A percentile compares a stretch with the other conserved stretches of the same genome.
phyloP scores from a whole-genome alignment of 2,888 invertebrate species.

The Polyommatus icarus region DNA sequence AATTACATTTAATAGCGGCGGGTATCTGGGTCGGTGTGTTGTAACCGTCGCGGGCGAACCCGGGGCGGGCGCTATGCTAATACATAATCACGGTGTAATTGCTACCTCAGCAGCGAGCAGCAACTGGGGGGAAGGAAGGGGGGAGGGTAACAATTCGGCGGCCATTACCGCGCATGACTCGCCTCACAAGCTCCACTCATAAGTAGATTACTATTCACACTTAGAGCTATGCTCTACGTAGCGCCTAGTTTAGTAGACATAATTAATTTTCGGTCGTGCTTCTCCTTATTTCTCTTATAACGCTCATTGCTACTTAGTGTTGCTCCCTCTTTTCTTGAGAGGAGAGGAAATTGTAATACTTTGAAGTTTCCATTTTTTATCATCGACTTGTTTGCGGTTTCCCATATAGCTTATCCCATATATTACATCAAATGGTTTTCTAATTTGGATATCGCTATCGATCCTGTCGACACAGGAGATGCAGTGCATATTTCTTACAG shows the following conservation, averaged over 20 bases:
- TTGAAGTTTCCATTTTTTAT: no score
- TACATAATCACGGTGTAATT: conserved; percentile 16
- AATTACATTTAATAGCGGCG: conserved; percentile 15
- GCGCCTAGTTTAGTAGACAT: background rate
- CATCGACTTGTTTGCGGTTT: no score
- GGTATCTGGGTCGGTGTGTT: conserved; percentile 3
- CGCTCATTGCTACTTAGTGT: no score
- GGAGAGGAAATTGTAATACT: no score
- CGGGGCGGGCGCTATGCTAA: conserved; percentile 16
- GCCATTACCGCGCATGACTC: conserved; percentile 64
- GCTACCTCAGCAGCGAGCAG: conserved; percentile 2
- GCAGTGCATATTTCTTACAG: no score
- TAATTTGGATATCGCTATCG: no score
- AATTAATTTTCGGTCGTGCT: no score
- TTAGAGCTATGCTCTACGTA: background rate
- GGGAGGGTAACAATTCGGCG: conserved; percentile 46
- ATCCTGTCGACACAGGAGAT: no score
- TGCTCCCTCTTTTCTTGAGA: no score
- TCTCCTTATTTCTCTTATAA: no score
- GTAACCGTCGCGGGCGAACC: background rate
- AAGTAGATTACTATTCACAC: background rate
- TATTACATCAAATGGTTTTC: no score
- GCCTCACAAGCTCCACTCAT: conserved; percentile 42
- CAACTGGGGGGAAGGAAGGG: conserved; percentile 29
- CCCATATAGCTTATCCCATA: no score